These are phyloP conservation scores for Drosophila incognita DNA, from an alignment of 2,888 invertebrate genomes.

Conservation along the genomic window DNA sequence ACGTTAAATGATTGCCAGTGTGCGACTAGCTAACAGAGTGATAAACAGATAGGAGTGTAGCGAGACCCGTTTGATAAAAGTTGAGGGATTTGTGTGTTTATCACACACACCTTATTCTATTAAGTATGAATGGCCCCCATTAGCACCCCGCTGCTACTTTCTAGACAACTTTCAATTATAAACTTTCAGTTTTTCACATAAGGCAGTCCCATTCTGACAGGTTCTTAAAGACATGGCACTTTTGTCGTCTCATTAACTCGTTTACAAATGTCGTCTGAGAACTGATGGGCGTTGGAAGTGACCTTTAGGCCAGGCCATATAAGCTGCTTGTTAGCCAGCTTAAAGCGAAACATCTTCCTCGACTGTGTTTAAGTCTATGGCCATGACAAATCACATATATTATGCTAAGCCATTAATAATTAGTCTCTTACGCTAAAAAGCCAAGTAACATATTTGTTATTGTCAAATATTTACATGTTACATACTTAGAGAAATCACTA, in stretches of 20 bases:
- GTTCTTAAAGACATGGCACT: slow-evolving; percentile 47
- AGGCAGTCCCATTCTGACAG: slow-evolving; percentile 36
- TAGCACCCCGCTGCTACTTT: slow-evolving; percentile 54
- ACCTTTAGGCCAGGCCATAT: slow-evolving; percentile 23
- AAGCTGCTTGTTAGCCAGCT: slow-evolving; percentile 29
- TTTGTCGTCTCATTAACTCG: slow-evolving; percentile 23
- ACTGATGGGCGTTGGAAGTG: slow-evolving; percentile 14
- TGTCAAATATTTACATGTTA: neutral
- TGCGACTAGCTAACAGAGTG: slow-evolving; percentile 31
- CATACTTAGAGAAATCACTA: neutral
- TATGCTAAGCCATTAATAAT: neutral
- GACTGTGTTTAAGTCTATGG: neutral
- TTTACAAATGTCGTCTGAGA: slow-evolving; percentile 49
- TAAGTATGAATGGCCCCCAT: slow-evolving; percentile 55
- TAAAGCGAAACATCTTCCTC: neutral
- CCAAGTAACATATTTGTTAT: too few species aligned
- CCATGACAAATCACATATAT: slow-evolving; percentile 5
- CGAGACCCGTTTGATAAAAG: slow-evolving; percentile 9
- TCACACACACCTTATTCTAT: slow-evolving; percentile 51
- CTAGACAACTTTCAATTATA: slow-evolving; percentile 62
- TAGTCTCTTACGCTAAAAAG: neutral
- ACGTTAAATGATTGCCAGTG: slow-evolving; percentile 56
- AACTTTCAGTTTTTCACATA: slow-evolving; percentile 66
- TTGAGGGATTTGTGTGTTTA: slow-evolving; percentile 15
- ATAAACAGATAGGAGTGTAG: neutral